Conservation (phyloP, 2,113 vertebrate species). For the Lethenteron reissneri region DNA sequence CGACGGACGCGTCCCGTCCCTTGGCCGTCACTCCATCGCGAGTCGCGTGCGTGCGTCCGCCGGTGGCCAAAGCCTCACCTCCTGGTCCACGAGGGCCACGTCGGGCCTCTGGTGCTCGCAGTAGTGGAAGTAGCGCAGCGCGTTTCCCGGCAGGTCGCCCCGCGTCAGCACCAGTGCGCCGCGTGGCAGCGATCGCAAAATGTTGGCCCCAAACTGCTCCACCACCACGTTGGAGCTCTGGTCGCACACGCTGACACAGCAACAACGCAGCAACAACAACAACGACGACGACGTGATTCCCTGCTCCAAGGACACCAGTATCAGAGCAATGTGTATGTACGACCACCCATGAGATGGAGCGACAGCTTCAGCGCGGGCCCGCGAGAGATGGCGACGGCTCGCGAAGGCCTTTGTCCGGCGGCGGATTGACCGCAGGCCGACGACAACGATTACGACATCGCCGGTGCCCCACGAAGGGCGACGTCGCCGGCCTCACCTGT, state of each 20-base stretch:
- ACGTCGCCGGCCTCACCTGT: slow-evolving; percentile 37
- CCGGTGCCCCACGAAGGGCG: too few relatives aligned
- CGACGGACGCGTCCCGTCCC: too few relatives aligned
- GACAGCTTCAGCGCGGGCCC: too few relatives aligned
- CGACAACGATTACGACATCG: too few relatives aligned
- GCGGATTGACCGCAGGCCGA: too few relatives aligned
- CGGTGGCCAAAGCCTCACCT: slow-evolving; percentile 28
- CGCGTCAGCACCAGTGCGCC: slow-evolving; percentile 57
- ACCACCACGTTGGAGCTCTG: slow-evolving; percentile 52
- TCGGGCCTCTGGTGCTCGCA: slow-evolving; percentile 57
- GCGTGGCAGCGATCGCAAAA: slow-evolving; percentile 45
- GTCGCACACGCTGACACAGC: slow-evolving; percentile 39
- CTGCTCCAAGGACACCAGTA: too few relatives aligned
- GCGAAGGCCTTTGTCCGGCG: too few relatives aligned
- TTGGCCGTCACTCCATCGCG: too few relatives aligned
- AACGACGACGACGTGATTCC: background rate
- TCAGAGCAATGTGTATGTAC: too few relatives aligned
- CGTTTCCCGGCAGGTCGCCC: slow-evolving; percentile 80
- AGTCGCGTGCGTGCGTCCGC: too few relatives aligned
- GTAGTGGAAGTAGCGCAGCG: slow-evolving; percentile 70
- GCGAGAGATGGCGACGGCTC: too few relatives aligned
- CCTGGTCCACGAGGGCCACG: slow-evolving; percentile 67
- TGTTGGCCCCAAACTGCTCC: slow-evolving; percentile 54
- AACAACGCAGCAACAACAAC: background rate
- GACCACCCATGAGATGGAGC: too few relatives aligned